phyloP scores from a whole-genome alignment of 2,888 invertebrate species.

The Caenorhabditis wallacei region DNA sequence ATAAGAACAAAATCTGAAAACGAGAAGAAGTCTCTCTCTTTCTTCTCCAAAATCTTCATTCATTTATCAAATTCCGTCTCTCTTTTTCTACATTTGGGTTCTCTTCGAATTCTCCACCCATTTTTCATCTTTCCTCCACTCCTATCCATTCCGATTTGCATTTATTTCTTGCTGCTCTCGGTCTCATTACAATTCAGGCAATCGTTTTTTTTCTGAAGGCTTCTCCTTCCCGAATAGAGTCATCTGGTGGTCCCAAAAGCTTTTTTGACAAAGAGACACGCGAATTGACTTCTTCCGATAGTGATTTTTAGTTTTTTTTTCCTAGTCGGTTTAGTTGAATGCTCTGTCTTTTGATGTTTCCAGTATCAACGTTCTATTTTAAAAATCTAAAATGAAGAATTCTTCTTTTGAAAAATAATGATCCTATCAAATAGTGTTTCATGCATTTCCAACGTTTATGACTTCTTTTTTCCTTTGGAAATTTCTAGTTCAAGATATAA shows the following conservation, averaged over 20 bases:
- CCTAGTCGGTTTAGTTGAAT: no score
- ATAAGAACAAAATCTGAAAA: slow-evolving; percentile 13
- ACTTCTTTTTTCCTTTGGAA: not conserved
- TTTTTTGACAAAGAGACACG: slow-evolving; percentile 38
- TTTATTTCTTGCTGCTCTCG: slow-evolving; percentile 12
- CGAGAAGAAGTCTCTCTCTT: not conserved
- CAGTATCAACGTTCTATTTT: not conserved
- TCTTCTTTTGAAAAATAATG: not conserved
- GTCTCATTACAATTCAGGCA: slow-evolving; percentile 57
- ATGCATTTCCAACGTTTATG: slow-evolving; percentile 31
- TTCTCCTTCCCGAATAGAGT: slow-evolving; percentile 3
- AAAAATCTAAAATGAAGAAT: not conserved
- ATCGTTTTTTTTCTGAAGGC: slow-evolving; percentile 38
- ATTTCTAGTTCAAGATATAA: not conserved
- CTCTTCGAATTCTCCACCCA: not conserved
- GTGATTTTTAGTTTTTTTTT: slow-evolving; percentile 31
- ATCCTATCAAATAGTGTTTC: not conserved
- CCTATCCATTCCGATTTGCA: slow-evolving; percentile 36
- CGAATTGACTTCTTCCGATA: slow-evolving; percentile 43
- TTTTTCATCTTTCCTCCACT: slow-evolving; percentile 20
- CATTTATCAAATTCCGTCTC: not conserved
- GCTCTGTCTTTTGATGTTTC: slow-evolving; percentile 1
- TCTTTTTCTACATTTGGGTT: not conserved
- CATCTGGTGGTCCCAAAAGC: slow-evolving; percentile 17
- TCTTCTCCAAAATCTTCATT: not conserved